Base-by-base conservation (phyloP, 2,888 invertebrate species). In the Drosophila macrospina region DNA sequence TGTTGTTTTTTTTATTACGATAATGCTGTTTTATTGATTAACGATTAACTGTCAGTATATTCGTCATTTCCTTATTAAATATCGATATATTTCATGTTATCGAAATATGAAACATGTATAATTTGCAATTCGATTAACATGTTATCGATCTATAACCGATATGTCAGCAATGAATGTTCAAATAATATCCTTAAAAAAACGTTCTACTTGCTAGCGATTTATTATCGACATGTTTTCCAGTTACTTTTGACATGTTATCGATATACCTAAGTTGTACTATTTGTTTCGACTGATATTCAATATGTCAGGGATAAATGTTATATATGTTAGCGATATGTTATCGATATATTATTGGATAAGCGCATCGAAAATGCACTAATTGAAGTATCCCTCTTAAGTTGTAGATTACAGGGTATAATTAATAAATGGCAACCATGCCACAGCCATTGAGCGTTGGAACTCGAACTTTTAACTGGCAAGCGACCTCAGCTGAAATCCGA, bases 381-480 rank as follows among this genome's bases (percentile, higher is more conserved):
- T 15, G 0, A 36, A 7, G 6, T 7, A 41, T n/a, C 41, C 30
- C n/a, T 7, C 10, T 13, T 15, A 8, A 5, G 10, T 6, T 11
- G 7, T 4, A 2, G n/a, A 3, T 5, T 66, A 36, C 37, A 16
- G 57, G 57, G 68, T 42, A 68, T 59, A 28, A 16, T 42, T 44
- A 41, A 32, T 55, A 55, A 59, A 48, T 36, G 36, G 39, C 34
- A 42, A 59, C 51, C 37, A 26, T 26, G 36, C 26, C 34, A 16
- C 42, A 48, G 20, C 20, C 34, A 10, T 41, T 28, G 24, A 42
- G 7, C 11, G 30, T 45, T 15, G 7, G 20, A 36, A 37, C 28
- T 26, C 26, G 32, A 51, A 45, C 24, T 28, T 28, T 8, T 26
- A 36, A 20, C 16, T 47, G 30, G 16, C 30, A 54, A 28, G 0